Percentiles rank a stretch among this genome's conserved stretches.
Evolutionary conservation across 2,888 invertebrate species (phyloP).

Genomic region (Rhagium mordax): DNA sequence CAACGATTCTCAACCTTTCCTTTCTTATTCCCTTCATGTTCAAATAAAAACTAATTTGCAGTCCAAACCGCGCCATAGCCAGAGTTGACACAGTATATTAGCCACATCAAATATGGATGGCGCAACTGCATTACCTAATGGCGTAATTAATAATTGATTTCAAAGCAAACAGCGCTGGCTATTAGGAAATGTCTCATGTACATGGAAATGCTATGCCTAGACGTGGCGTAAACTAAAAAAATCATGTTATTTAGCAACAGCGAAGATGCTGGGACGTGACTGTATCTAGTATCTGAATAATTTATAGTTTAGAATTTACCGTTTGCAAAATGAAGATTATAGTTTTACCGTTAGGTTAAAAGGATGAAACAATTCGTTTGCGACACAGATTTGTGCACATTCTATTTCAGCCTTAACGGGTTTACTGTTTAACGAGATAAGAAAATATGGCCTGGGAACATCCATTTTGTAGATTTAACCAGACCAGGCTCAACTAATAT

Average conservation of each 20-base stretch:
- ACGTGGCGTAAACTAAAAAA: background rate
- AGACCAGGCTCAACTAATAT: too few relatives aligned
- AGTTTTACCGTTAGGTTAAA: background rate
- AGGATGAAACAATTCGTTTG: background rate
- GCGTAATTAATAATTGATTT: background rate
- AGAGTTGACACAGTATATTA: background rate
- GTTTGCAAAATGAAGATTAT: constrained; percentile 3
- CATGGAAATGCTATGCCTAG: background rate
- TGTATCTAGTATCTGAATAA: constrained; percentile 2
- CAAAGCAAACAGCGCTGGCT: background rate
- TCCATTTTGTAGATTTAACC: background rate
- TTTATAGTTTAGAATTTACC: constrained; percentile 1
- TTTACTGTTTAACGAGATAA: background rate
- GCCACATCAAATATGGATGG: background rate
- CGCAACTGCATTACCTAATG: background rate
- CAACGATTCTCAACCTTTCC: background rate
- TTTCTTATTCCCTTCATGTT: background rate
- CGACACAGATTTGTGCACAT: background rate
- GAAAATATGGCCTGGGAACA: background rate
- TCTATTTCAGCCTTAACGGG: background rate
- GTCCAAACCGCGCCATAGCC: background rate
- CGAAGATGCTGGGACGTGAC: constrained; percentile 9
- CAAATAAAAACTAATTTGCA: background rate
- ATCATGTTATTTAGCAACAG: background rate
- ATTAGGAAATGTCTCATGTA: background rate